A percentile compares a stretch with the other conserved stretches of the same genome.
phyloP scores from a whole-genome alignment of 1,140 invertebrate genomes.

The Aphidius gifuensis region DNA sequence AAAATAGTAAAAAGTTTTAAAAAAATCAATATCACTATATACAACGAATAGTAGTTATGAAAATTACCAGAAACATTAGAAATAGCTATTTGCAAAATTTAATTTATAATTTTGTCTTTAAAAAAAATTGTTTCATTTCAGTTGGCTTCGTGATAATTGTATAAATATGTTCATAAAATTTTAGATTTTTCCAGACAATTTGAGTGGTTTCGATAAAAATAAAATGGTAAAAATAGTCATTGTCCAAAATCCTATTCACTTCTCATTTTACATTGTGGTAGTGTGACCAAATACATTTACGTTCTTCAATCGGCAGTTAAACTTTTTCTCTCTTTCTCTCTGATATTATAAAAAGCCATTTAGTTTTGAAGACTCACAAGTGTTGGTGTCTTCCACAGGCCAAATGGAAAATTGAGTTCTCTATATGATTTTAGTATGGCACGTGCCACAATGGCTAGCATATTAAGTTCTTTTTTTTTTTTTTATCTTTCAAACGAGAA shows the following conservation, averaged over 20 bases:
- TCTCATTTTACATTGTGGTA: slow-evolving; percentile 5
- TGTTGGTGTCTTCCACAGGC: slow-evolving; percentile 13
- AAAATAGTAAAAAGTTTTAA: too few species aligned
- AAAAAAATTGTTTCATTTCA: neutral
- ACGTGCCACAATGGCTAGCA: slow-evolving; percentile 33
- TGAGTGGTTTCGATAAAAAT: too few species aligned
- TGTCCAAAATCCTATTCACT: slow-evolving; percentile 8
- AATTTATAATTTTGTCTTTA: neutral
- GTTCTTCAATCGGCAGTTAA: slow-evolving; percentile 32
- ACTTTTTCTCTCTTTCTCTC: slow-evolving; percentile 20
- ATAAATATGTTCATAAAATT: too few species aligned
- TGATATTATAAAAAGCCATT: neutral
- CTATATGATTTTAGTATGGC: slow-evolving; percentile 43
- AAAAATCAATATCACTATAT: too few species aligned
- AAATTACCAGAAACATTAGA: neutral
- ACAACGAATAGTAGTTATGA: neutral
- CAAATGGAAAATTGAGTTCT: slow-evolving; percentile 47
- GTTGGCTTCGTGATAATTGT: too few species aligned
- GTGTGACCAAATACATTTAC: slow-evolving; percentile 24
- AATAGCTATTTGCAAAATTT: too few species aligned
- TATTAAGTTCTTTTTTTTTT: slow-evolving; percentile 28
- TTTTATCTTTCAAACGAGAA: too few species aligned
- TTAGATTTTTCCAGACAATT: too few species aligned
- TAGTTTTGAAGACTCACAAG: slow-evolving; percentile 7
- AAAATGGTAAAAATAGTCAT: neutral